Conservation (phyloP, 2,113 vertebrate genomes). For the Pedionomus torquatus region DNA sequence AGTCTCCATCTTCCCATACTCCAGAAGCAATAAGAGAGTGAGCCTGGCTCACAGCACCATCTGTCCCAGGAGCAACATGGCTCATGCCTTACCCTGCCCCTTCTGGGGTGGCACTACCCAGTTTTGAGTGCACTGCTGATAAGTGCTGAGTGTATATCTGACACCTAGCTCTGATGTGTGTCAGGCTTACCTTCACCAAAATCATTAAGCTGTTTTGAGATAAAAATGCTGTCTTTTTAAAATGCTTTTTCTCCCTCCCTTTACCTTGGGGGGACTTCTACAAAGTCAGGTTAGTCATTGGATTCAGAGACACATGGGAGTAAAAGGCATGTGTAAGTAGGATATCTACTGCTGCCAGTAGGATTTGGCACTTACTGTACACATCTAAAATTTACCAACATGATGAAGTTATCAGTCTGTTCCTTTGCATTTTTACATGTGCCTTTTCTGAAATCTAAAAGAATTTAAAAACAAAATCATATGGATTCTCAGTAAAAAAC, state of each 20-base stretch:
- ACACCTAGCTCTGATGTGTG: not conserved
- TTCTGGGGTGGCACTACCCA: not conserved
- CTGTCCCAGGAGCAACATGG: not conserved
- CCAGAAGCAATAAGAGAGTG: not conserved
- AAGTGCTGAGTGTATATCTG: not conserved
- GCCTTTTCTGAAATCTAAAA: not conserved
- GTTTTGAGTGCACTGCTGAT: not conserved
- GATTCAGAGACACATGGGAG: not conserved
- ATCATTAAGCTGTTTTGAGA: not conserved
- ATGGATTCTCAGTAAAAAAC: not conserved
- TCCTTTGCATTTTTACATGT: not conserved
- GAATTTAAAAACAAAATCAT: not conserved
- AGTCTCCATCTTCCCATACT: not conserved
- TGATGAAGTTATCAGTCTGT: not conserved
- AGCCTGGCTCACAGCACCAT: not conserved
- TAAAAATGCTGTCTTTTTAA: not conserved
- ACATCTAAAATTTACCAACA: not conserved
- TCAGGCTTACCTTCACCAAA: not conserved
- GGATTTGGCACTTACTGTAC: not conserved
- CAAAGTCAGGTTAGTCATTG: not conserved
- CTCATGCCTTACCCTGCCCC: not conserved
- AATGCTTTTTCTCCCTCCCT: not conserved
- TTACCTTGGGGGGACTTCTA: not conserved
- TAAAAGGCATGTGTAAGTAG: not conserved
- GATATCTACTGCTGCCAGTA: not conserved